phyloP scores from a whole-genome alignment of 1,140 invertebrate genomes.

The Metopolophium dirhodum region DNA sequence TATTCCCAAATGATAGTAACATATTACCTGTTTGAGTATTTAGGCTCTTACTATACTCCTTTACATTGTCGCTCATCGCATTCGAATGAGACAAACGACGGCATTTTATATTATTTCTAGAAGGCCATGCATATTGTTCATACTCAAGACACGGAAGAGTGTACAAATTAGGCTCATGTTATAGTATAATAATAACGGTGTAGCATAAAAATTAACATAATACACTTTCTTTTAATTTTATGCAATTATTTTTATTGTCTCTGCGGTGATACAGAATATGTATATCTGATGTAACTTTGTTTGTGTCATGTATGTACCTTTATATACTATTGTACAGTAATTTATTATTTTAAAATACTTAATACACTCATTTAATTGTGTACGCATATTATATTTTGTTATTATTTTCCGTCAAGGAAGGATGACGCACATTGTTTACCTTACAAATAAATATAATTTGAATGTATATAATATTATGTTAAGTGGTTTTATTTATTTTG shows the following conservation, averaged over 20 bases:
- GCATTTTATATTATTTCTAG: neutral
- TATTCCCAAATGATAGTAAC: neutral
- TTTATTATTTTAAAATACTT: neutral
- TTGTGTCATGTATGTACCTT: too few species aligned
- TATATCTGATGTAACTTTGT: neutral
- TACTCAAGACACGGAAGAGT: slow-evolving; percentile 41
- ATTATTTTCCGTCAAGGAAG: neutral
- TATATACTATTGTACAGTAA: neutral
- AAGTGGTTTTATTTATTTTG: neutral
- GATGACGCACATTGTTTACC: neutral
- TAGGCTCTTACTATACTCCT: neutral
- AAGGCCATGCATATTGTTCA: slow-evolving; percentile 20
- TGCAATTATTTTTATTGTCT: slow-evolving; percentile 42
- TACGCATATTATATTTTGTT: neutral
- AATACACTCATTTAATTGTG: too few species aligned
- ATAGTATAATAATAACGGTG: neutral
- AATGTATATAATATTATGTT: neutral
- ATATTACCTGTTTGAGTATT: neutral
- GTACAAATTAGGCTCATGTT: neutral
- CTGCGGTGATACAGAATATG: neutral
- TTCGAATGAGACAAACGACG: neutral
- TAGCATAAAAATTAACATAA: neutral
- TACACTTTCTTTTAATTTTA: slow-evolving; percentile 43
- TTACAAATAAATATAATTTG: neutral
- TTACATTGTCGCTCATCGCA: slow-evolving; percentile 5